These are phyloP conservation scores for Platysternon megacephalum DNA, from an alignment of 2,113 vertebrate genomes.

Conservation along the genomic window DNA sequence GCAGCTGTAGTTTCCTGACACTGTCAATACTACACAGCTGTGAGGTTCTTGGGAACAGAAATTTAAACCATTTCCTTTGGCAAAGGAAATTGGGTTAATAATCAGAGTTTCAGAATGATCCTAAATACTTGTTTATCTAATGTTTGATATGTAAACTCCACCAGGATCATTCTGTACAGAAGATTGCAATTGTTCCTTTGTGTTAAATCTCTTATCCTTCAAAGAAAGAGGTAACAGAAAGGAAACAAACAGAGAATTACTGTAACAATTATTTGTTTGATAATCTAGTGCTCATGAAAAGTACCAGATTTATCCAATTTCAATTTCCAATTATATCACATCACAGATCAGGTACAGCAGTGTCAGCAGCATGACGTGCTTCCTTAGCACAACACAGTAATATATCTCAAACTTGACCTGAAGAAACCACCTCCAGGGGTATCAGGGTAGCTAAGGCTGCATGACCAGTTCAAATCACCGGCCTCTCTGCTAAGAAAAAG, in stretches of 20 bases:
- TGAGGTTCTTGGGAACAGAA: slow-evolving; percentile 46
- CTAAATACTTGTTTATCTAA: not conserved
- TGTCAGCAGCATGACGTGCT: not conserved
- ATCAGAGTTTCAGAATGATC: slow-evolving; percentile 52
- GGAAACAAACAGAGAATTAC: not conserved
- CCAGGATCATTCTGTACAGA: not conserved
- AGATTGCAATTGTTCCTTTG: not conserved
- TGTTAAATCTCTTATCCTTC: not conserved
- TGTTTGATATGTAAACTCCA: not conserved
- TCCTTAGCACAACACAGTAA: not conserved
- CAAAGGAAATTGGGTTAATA: slow-evolving; percentile 53
- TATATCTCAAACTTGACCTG: not conserved
- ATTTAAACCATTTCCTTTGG: slow-evolving; percentile 59
- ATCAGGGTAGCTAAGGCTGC: not conserved
- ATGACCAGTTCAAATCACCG: not conserved
- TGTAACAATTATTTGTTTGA: not conserved
- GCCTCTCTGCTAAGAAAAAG: not conserved
- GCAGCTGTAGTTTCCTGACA: slow-evolving; percentile 49
- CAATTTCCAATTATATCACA: not conserved
- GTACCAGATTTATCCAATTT: not conserved
- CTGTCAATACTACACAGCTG: slow-evolving; percentile 47
- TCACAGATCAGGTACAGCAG: not conserved
- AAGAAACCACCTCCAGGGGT: not conserved
- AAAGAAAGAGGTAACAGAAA: not conserved
- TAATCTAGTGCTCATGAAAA: not conserved